These are phyloP conservation scores for Urechis unicinctus DNA, from an alignment of 2,888 invertebrate species.

Conservation along the genomic window DNA sequence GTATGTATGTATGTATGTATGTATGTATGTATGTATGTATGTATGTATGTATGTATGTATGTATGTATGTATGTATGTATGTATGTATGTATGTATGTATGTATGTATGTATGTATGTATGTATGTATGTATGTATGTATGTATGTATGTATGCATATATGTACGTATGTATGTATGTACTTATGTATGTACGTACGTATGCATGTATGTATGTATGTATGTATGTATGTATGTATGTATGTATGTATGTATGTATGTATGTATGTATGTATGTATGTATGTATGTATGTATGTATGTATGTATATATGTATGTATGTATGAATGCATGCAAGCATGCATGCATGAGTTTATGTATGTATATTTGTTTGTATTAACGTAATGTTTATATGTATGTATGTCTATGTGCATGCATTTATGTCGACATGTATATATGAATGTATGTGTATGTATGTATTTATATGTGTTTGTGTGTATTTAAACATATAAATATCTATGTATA, in stretches of 20 bases:
- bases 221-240: not conserved
- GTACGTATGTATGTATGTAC: too few relatives aligned
- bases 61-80: not conserved
- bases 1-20: not conserved
- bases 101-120: not conserved
- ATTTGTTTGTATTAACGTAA: not conserved
- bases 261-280: too few relatives aligned
- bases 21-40: not conserved
- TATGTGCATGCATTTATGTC: not conserved
- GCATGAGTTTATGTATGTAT: not conserved
- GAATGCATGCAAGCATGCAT: too few relatives aligned
- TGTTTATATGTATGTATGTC: constrained; percentile 1
- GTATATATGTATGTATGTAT: not conserved
- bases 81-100: not conserved
- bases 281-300: too few relatives aligned
- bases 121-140: too few relatives aligned
- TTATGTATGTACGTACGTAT: not conserved
- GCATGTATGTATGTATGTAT: constrained; percentile 1
- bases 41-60: not conserved
- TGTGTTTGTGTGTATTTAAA: too few relatives aligned
- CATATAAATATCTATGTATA: too few relatives aligned
- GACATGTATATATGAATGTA: too few relatives aligned
- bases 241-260: too few relatives aligned
- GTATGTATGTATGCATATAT: too few relatives aligned
- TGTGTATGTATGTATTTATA: too few relatives aligned